Evolutionary conservation across 2,797 vertebrate genomes (phyloP), one percentile per base, ranked within the genome.

Genomic region (Aotus griseimembra): DNA sequence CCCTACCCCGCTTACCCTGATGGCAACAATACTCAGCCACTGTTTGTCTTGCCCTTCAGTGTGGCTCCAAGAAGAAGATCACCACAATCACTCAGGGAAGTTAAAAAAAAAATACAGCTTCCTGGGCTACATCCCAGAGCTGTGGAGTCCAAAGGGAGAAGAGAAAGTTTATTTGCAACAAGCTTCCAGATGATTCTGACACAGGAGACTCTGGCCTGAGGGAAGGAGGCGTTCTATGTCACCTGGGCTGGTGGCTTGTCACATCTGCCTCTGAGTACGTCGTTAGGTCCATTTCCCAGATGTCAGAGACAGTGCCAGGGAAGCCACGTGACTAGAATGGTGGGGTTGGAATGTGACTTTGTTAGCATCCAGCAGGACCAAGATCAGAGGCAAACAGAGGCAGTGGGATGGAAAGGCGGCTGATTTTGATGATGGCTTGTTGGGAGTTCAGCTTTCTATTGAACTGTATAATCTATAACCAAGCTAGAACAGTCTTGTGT

Each of bases 261-360:
- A 39, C 24, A 14, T 9, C 61, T 70, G 80, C 48, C 81, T 52
- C 13, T 17, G 7, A 33, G 28, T 9, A 72, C 50, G 61, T 52
- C 22, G 8, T 14, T 17, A 24, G 57, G 28, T 9, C 46, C 7
- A 4, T n/a, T 80, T 50, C 58, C 50, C 33, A 41, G 36, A 39
- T 1, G 22, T 36, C 0, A 0, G 10, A 75, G 46, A 7, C 11
- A 9, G 28, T 5, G 50, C 36, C 9, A 2, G 7, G 1, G 67
- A 41, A 52, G 39, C 64, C 26, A 1, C 0, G 2, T 19, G 13
- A 17, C 41, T 14, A 28, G 73, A 76, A 72, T 33, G 15, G 48
- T 1, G 41, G 75, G 39, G 11, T 22, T 33, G 67, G 33, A 33
- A 5, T 8, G 46, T 12, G 52, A 58, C 14, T 13, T 24, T 9